Evolutionary conservation across 2,888 invertebrate genomes (phyloP), one percentile per base, ranked within the genome.

Genomic region (Stomorhina lunata): DNA sequence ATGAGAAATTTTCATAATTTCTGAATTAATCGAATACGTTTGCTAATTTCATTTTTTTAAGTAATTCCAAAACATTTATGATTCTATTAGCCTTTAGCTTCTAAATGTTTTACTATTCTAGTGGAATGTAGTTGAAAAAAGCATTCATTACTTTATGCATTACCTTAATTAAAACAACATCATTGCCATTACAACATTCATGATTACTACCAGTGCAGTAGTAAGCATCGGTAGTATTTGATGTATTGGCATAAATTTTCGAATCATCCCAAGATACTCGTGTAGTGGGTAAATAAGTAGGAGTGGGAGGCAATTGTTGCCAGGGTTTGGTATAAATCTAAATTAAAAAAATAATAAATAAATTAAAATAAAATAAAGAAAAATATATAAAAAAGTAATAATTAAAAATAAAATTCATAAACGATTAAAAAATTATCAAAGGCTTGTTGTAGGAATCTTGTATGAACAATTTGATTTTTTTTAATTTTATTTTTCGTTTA

Each of bases 151-250:
- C 34, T 17, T 50, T 29, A 45, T 57, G 65, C 43, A 69, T 88
- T 87, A 91, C 91, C 91, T 91, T 91, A 80, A 91, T 91, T 86
- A 91, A 87, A 83, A 91, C 91, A 86, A 91, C 88, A 88, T 91
- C 91, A 87, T 91, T 91, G 86, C 89, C 89, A 84, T 89, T 89
- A 85, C 90, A 90, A 83, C 89, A 90, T 86, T 90, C 91, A 80
- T 91, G 90, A 87, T 90, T 91, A 85, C 87, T 89, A 85, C 90
- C 90, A 71, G 87, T 88, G 86, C 89, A 90, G 83, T 89, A 90
- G 85, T 89, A 89, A 80, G 90, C 87, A 80, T 89, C 89, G 68
- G 76, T 81, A 61, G 81, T 77, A 55, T 76, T 76, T 45, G 78
- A 66, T 59, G 77, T 79, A 72, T 83, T 84, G 72, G 87, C 90